Conservation (phyloP, 92 coral and sea anemone genomes). For the Palythoa caribaeorum region DNA sequence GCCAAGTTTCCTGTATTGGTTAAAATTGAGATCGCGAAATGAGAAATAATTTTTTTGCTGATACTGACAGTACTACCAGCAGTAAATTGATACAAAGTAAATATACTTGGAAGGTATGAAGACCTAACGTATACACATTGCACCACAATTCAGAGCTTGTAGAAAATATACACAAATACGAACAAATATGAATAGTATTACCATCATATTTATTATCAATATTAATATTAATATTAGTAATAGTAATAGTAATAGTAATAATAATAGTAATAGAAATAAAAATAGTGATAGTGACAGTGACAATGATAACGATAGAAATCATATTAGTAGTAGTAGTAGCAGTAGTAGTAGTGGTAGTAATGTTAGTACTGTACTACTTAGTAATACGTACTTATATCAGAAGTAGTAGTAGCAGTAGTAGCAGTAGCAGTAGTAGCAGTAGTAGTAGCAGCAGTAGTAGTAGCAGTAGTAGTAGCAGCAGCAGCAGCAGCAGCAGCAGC, state of each 20-base stretch:
- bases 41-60: neutral
- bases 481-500: no score
- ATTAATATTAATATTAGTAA: neutral
- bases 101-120: no score
- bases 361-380: neutral
- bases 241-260: neutral
- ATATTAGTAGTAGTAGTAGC: neutral
- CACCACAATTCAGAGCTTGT: neutral
- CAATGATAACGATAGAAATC: neutral
- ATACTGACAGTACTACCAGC: neutral
- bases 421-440: no score
- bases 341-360: neutral
- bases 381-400: no score
- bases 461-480: no score
- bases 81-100: neutral
- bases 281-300: neutral
- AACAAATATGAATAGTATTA: neutral
- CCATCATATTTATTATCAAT: neutral
- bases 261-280: neutral
- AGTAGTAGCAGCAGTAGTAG: no score
- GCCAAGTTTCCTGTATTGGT: constrained; percentile 53
- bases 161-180: neutral
- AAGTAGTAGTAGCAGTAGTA: no score
- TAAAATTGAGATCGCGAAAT: neutral
- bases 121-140: no score